Percentiles rank a stretch among this genome's conserved stretches.
Conservation (phyloP, 2,113 vertebrate species). For the Syrrhaptes paradoxus region DNA sequence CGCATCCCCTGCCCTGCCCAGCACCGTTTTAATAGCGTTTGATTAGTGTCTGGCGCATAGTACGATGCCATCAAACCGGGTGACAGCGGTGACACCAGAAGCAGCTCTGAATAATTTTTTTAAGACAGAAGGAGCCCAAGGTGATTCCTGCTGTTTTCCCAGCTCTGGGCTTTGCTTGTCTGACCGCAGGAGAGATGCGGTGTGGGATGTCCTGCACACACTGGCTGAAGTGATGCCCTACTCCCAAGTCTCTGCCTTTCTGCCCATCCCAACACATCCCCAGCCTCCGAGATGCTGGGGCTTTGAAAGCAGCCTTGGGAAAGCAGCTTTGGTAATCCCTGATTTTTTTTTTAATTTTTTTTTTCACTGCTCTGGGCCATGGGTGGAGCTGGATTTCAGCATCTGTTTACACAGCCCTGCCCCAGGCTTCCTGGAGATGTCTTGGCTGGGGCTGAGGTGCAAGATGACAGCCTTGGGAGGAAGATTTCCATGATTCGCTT, state of each 20-base stretch:
- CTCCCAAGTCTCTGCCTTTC: neutral
- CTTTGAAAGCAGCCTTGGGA: neutral
- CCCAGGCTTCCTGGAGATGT: neutral
- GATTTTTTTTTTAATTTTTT: too few relatives aligned
- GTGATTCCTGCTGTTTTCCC: neutral
- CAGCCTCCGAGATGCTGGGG: neutral
- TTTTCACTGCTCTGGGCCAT: neutral
- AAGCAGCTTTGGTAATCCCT: too few relatives aligned
- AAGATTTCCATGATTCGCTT: neutral
- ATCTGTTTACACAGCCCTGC: neutral
- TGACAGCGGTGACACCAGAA: rapidly evolving
- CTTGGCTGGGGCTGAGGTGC: neutral
- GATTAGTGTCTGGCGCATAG: neutral
- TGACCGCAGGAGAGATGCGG: rapidly evolving
- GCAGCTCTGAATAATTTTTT: neutral
- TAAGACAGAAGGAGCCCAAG: neutral
- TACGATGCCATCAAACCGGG: neutral
- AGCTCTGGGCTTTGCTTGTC: neutral
- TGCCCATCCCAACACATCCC: neutral
- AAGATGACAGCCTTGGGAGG: neutral
- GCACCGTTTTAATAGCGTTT: neutral
- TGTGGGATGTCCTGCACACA: neutral
- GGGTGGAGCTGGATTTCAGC: neutral
- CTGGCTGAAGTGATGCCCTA: neutral
- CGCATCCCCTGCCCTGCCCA: neutral